Base-by-base conservation (phyloP, 2,888 invertebrate genomes). In the Zelleria hepariella region DNA sequence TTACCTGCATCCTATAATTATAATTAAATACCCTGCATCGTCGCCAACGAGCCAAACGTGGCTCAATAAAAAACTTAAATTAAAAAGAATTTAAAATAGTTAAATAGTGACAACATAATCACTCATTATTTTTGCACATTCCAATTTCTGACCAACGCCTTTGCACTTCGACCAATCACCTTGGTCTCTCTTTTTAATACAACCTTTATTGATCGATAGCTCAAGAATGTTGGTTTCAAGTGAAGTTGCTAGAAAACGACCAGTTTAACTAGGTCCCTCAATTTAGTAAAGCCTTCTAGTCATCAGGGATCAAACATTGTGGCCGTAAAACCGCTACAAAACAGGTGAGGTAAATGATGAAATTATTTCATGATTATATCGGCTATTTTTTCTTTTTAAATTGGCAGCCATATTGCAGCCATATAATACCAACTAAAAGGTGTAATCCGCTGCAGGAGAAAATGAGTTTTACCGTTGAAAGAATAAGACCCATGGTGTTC, bases 341-440 rank as follows among this genome's bases (percentile, higher is more conserved):
- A 68, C 78, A 77, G 78, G 78, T 78, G 80, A 70, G 72, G 71
- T 81, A 80, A 32, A 81, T 80, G 77, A 77, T 63, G 68, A 74
- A 78, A 80, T 82, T 80, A 79, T 80, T 72, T 68, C 67, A 69
- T 68, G 74, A 71, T 77, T 73, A 74, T 73, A 74, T 71, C 66
- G 62, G 65, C 55, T 32, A 20, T 69, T 73, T 75, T 80, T 79
- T 78, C 74, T 69, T 66, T 64, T 32, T 32, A 32, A 32, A 32
- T 4, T 62, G 66, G 68, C 75, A 63, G 82, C 83, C 83, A 83
- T 83, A 68, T 84, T 83, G 80, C 61, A 60, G 53, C 51, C 23
- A 20, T 5, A 21, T 51, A n/a, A 2, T 32, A 32, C 32, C 32
- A 32, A 32, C 32, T 4, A 67, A 71, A 73, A 70, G 74, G 69